Conservation (phyloP, 1,140 invertebrate genomes). For the Trichomalopsis sarcophagae region DNA sequence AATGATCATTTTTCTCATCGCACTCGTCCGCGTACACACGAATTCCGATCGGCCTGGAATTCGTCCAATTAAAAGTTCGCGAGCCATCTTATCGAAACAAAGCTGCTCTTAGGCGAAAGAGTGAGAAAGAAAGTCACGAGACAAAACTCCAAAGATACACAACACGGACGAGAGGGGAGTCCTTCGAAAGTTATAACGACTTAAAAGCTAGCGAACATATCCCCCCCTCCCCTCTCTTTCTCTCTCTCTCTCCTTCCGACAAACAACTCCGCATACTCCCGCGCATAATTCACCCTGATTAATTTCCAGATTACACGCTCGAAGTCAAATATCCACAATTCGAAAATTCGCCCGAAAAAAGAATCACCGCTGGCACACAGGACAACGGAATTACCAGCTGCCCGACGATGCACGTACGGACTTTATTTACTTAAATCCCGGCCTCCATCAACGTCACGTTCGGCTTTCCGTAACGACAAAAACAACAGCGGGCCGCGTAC, state of each 20-base stretch:
- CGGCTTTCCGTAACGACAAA: background rate
- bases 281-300: background rate
- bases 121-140: background rate
- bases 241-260: background rate
- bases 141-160: background rate
- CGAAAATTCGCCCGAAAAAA: background rate
- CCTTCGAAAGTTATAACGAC: background rate
- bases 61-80: conserved; percentile 32
- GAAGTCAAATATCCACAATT: background rate
- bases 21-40: background rate
- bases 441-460: background rate
- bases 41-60: background rate
- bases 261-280: background rate
- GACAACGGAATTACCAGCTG: background rate
- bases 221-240: no score
- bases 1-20: conserved; percentile 23
- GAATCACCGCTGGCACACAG: background rate
- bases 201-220: background rate
- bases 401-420: background rate
- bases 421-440: background rate
- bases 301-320: background rate
- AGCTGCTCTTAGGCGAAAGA: conserved; percentile 6
- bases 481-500: background rate
- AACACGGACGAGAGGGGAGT: background rate
- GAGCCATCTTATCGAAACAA: background rate